Evolutionary conservation across 2,113 vertebrate species (phyloP).

Genomic region (Hypomesus transpacificus): DNA sequence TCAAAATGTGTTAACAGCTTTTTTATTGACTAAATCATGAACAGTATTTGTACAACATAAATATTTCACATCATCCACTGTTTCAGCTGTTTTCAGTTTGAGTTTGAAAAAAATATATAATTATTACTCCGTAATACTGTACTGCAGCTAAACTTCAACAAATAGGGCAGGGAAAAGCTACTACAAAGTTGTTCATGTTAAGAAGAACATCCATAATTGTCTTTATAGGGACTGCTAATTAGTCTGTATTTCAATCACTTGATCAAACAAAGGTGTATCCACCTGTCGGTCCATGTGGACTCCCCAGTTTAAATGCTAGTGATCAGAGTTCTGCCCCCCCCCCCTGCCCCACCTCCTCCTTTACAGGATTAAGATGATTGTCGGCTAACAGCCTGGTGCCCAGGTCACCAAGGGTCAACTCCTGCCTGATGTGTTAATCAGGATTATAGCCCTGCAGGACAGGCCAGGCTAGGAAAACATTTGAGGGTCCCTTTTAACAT

Average conservation of each 20-base stretch:
- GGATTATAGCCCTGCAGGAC: slow-evolving; percentile 66
- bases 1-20: slow-evolving; percentile 59
- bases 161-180: not conserved
- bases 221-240: too few species aligned
- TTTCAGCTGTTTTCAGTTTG: too few species aligned
- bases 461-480: slow-evolving; percentile 62
- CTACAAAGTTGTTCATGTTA: not conserved
- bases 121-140: too few species aligned
- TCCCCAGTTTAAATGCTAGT: too few species aligned
- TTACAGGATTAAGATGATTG: slow-evolving; percentile 70
- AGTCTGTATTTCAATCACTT: slow-evolving; percentile 9
- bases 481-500: slow-evolving; percentile 4
- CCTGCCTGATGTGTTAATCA: slow-evolving; percentile 76
- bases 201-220: not conserved
- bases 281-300: too few species aligned
- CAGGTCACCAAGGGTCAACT: slow-evolving; percentile 69
- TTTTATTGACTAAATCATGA: slow-evolving; percentile 59
- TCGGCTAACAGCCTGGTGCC: slow-evolving; percentile 72
- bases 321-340: too few species aligned
- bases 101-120: too few species aligned
- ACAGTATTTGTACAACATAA: slow-evolving; percentile 25
- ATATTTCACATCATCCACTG: too few species aligned
- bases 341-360: too few species aligned
- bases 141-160: too few species aligned
- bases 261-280: too few species aligned